Evolutionary conservation across 1,140 invertebrate species (phyloP), one percentile per base, ranked within the genome.

Genomic region (Antheraea mylitta): DNA sequence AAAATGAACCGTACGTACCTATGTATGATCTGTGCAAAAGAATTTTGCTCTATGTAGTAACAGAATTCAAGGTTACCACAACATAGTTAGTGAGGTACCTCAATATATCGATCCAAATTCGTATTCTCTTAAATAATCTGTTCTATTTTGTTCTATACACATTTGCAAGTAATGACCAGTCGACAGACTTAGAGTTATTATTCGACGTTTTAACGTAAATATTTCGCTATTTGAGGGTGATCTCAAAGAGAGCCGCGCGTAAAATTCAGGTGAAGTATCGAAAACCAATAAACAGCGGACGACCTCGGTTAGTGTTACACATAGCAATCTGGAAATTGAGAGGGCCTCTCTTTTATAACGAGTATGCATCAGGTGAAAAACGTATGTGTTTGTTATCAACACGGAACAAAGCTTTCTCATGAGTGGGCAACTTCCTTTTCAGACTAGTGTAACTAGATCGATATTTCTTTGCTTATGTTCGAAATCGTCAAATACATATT

Each of bases 131-230:
- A 53, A 53, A 64, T 74, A 72, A 79, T 77, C 80, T 83, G 79
- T 84, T 86, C 80, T 81, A 72, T 83, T 89, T 89, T 85, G 76
- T 82, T 78, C 77, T 65, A 71, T 83, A 86, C 78, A 74, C 76
- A 83, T 85, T 87, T 83, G 80, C 80, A 85, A 87, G 76, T 88
- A 84, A 89, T 82, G 82, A 80, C 63, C 76, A 81, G 83, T 80
- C 80, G 83, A 89, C 80, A 87, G 82, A 84, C 79, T 86, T 75
- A 76, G 67, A 80, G 78, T 79, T 89, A 81, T 85, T 80, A 81
- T 79, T 76, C 75, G 76, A 84, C 79, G 77, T 70, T 69, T 80
- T 80, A 66, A 82, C 63, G 76, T 86, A 90, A 88, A 89, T 89
- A 89, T 87, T 86, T 83, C 87, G 71, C 76, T 79, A 77, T 83